A percentile compares a stretch with the other conserved stretches of the same genome.
phyloP scores from a whole-genome alignment of 2,797 vertebrate species.

The Garrulus glandarius region DNA sequence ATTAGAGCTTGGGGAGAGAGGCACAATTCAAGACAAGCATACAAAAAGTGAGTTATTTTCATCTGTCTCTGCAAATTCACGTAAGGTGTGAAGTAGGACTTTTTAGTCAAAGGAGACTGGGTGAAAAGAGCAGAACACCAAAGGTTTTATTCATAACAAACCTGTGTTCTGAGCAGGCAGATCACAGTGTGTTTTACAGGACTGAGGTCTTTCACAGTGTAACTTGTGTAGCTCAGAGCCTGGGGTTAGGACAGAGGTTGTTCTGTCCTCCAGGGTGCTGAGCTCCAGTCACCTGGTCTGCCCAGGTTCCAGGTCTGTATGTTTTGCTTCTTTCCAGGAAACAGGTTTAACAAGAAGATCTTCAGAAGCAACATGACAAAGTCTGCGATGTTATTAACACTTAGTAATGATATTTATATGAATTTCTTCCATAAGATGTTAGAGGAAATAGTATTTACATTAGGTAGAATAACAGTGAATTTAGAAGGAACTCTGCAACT shows the following conservation, averaged over 20 bases:
- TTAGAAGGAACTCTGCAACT: conserved; percentile 71
- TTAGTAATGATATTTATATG: neutral
- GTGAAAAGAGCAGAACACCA: neutral
- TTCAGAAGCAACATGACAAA: neutral
- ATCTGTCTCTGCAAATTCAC: neutral
- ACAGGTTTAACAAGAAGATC: neutral
- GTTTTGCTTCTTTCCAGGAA: conserved; percentile 13
- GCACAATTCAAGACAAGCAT: neutral
- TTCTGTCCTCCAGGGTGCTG: neutral
- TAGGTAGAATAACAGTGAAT: conserved; percentile 73
- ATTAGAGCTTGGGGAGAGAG: neutral
- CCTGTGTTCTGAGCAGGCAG: neutral
- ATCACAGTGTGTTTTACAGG: neutral
- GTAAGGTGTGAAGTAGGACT: neutral
- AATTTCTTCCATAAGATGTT: neutral
- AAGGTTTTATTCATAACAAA: neutral
- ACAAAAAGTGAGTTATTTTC: neutral
- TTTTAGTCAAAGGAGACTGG: neutral
- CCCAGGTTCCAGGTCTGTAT: neutral
- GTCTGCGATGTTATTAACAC: neutral
- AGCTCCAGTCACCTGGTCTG: neutral
- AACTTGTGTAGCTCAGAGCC: accelerated
- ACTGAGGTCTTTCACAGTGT: neutral
- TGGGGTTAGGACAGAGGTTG: neutral
- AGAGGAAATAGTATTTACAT: neutral